Evolutionary conservation across 2,888 invertebrate genomes (phyloP).

Genomic region (Carcina quercana): DNA sequence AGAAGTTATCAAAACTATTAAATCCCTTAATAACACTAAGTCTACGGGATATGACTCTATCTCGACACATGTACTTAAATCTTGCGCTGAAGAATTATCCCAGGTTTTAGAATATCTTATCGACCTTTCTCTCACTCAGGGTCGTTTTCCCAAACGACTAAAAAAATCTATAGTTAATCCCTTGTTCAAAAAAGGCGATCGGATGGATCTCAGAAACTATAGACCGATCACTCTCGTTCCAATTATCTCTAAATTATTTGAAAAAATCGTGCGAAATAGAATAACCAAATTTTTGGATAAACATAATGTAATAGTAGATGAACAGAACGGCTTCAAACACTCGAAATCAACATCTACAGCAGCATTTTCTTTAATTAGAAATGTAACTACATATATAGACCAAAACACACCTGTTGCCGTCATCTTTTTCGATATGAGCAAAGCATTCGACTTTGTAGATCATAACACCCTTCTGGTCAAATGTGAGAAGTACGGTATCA

Average conservation of each 20-base stretch:
- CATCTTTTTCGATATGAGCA: conserved; percentile 8
- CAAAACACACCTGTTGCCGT: conserved; percentile 2
- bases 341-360: conserved; percentile 1
- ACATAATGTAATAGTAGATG: neutral
- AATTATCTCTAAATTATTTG: conserved; percentile 9
- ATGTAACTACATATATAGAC: neutral
- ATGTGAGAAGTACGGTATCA: conserved; percentile 1
- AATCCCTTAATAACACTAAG: conserved; percentile 5
- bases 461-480: conserved; percentile 3
- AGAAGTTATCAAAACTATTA: conserved; percentile 5
- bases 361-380: neutral
- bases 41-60: conserved; percentile 7
- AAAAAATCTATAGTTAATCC: conserved; percentile 5
- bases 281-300: conserved; percentile 1
- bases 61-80: conserved; percentile 4
- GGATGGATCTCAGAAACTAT: conserved; percentile 1
- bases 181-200: conserved; percentile 4
- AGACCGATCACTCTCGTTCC: conserved; percentile 4
- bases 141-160: conserved; percentile 2
- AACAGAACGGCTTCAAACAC: conserved; percentile 7
- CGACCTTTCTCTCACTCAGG: conserved; percentile 6
- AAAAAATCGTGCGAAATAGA: conserved; percentile 1
- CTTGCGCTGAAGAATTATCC: conserved; percentile 5
- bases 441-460: conserved; percentile 8
- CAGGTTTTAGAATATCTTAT: conserved; percentile 2